Conservation (phyloP, 2,113 vertebrate genomes). For the Nycticebus coucang region DNA sequence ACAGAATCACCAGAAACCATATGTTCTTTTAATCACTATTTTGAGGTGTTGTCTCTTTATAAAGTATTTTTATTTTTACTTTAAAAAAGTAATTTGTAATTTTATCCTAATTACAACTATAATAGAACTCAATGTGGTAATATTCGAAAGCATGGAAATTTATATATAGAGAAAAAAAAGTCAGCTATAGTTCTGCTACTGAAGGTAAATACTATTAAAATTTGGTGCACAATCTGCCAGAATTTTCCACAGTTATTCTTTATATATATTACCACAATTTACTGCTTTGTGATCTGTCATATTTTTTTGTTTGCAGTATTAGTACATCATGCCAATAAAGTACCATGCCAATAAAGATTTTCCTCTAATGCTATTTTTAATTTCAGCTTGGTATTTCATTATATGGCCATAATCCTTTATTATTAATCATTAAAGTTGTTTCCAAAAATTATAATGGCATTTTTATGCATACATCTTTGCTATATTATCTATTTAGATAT, state of each 20-base stretch:
- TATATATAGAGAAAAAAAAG: conserved; percentile 1
- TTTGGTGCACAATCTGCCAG: background rate
- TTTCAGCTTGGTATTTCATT: conserved; percentile 1
- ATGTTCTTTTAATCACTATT: background rate
- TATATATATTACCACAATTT: background rate
- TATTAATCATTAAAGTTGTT: background rate
- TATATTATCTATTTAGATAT: background rate
- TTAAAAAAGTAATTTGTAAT: background rate
- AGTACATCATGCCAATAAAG: conserved; percentile 22
- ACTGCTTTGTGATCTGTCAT: background rate
- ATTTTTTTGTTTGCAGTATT: conserved; percentile 17
- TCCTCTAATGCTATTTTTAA: background rate
- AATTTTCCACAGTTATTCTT: conserved; percentile 20
- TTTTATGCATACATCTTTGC: background rate
- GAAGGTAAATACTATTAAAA: conserved; percentile 5
- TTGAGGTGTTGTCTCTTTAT: background rate
- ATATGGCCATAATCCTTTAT: background rate
- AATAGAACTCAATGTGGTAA: background rate
- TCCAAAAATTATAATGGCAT: conserved; percentile 25
- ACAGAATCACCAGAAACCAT: background rate
- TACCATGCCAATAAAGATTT: background rate
- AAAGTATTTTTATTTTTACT: background rate
- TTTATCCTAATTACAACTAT: background rate
- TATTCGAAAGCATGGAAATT: background rate
- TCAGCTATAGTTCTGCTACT: background rate